These are phyloP conservation scores for Pontoporia blainvillei DNA, from an alignment of 2,113 vertebrate genomes.

Conservation along the genomic window DNA sequence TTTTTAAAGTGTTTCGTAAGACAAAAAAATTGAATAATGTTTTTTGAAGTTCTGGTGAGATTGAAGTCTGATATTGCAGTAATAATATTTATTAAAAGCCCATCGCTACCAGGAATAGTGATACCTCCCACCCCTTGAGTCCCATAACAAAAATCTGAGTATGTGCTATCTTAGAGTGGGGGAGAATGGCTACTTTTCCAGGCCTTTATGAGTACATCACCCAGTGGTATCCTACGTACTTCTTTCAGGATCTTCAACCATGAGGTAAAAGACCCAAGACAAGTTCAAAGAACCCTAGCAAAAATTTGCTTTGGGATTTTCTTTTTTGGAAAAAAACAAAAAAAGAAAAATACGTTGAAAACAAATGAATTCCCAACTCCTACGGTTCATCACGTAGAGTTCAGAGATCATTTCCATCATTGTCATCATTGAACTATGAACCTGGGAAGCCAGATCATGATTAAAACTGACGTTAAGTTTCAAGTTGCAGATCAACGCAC, in stretches of 20 bases:
- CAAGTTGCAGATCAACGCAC: constrained; percentile 45
- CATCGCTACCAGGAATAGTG: constrained; percentile 61
- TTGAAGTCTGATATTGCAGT: constrained; percentile 77
- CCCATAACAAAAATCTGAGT: constrained; percentile 33
- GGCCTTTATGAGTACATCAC: not conserved
- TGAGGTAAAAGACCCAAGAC: constrained; percentile 69
- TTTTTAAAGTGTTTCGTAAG: constrained; percentile 77
- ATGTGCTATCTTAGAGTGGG: constrained; percentile 42
- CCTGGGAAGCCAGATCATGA: constrained; percentile 57
- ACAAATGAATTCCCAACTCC: constrained; percentile 48
- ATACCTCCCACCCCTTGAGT: constrained; percentile 48
- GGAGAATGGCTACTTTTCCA: constrained; percentile 37
- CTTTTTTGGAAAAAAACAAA: not conserved
- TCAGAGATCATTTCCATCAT: constrained; percentile 45
- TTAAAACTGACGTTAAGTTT: not conserved
- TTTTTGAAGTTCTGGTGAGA: constrained; percentile 79
- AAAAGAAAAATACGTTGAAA: constrained; percentile 23
- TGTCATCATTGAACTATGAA: constrained; percentile 51
- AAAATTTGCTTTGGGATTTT: constrained; percentile 49
- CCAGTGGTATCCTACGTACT: constrained; percentile 46
- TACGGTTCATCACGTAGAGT: constrained; percentile 47
- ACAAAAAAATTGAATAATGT: constrained; percentile 70
- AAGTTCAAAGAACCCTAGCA: constrained; percentile 53
- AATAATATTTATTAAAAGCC: constrained; percentile 76
- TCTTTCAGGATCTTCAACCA: constrained; percentile 62